A percentile compares a stretch with the other conserved stretches of the same genome.
phyloP scores from a whole-genome alignment of 2,797 vertebrate genomes.

The Hirundo rustica region DNA sequence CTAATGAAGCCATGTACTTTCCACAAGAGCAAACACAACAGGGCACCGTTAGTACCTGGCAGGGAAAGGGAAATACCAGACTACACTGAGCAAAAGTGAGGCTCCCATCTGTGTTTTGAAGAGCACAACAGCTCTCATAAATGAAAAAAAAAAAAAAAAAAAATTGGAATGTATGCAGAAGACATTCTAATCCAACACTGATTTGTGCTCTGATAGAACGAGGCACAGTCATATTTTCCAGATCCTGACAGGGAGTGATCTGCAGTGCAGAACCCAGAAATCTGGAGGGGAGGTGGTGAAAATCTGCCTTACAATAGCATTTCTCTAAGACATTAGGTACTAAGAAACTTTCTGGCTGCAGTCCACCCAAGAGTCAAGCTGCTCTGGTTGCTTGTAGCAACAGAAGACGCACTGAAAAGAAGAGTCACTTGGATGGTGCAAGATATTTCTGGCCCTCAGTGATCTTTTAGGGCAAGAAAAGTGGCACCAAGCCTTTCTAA shows the following conservation, averaged over 20 bases:
- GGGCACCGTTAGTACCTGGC: constrained; percentile 61
- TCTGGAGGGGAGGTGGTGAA: constrained; percentile 32
- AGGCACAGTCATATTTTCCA: not conserved
- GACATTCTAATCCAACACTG: not conserved
- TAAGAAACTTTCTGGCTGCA: constrained; percentile 31
- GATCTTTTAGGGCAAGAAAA: not conserved
- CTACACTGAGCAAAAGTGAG: constrained; percentile 18
- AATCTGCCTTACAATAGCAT: constrained; percentile 38
- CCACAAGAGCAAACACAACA: constrained; percentile 64
- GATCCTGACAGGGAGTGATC: not conserved
- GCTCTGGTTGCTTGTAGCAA: constrained; percentile 57
- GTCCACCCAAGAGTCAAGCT: constrained; percentile 46
- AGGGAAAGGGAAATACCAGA: constrained; percentile 55
- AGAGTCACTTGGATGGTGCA: not conserved
- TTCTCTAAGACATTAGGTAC: constrained; percentile 16
- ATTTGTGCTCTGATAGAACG: not conserved
- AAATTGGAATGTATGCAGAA: not conserved
- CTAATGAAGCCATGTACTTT: constrained; percentile 68
- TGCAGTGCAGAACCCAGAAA: not conserved
- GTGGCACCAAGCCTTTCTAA: not conserved
- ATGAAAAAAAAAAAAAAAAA: not conserved
- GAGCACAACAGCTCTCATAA: constrained; percentile 21
- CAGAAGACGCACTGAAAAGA: not conserved
- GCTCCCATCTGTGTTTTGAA: constrained; percentile 25
- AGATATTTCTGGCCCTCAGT: not conserved